A percentile compares a stretch with the other conserved stretches of the same genome.
phyloP scores from a whole-genome alignment of 1,140 invertebrate species.

The Nasonia giraulti region DNA sequence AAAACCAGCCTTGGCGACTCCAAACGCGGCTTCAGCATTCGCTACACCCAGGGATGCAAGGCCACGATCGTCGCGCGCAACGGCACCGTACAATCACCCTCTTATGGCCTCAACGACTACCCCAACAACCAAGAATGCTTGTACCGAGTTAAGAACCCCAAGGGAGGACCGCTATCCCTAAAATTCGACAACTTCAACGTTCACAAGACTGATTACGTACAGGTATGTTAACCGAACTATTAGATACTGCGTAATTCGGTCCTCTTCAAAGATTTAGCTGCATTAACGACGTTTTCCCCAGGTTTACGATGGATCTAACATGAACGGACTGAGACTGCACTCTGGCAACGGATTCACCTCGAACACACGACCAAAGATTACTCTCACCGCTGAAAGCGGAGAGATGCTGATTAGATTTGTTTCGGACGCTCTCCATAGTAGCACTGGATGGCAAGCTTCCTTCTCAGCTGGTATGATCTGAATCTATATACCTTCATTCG shows the following conservation, averaged over 20 bases:
- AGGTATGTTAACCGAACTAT: slow-evolving; percentile 72
- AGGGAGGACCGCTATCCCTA: slow-evolving; percentile 87
- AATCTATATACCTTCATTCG: no score
- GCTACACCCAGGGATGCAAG: slow-evolving; percentile 90
- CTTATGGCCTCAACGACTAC: slow-evolving; percentile 88
- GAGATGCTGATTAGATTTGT: slow-evolving; percentile 92
- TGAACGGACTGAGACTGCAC: slow-evolving; percentile 89
- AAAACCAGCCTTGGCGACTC: slow-evolving; percentile 92
- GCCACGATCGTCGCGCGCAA: slow-evolving; percentile 87
- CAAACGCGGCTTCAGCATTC: slow-evolving; percentile 92
- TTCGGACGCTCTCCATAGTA: slow-evolving; percentile 90
- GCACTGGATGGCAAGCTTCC: slow-evolving; percentile 89
- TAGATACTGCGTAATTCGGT: no score
- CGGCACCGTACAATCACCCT: slow-evolving; percentile 91
- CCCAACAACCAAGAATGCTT: slow-evolving; percentile 94
- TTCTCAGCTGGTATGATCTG: slow-evolving; percentile 87
- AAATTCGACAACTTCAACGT: slow-evolving; percentile 92
- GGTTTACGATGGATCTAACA: slow-evolving; percentile 91
- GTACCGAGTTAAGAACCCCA: slow-evolving; percentile 89
- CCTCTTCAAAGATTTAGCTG: no score
- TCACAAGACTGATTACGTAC: slow-evolving; percentile 89
- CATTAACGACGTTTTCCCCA: slow-evolving; percentile 55
- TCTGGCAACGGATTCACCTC: slow-evolving; percentile 92
- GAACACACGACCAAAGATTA: slow-evolving; percentile 86
- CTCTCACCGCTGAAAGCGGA: slow-evolving; percentile 92